These are phyloP conservation scores for Carpatolechia fugitivella DNA, from an alignment of 2,888 invertebrate genomes.

Conservation along the genomic window DNA sequence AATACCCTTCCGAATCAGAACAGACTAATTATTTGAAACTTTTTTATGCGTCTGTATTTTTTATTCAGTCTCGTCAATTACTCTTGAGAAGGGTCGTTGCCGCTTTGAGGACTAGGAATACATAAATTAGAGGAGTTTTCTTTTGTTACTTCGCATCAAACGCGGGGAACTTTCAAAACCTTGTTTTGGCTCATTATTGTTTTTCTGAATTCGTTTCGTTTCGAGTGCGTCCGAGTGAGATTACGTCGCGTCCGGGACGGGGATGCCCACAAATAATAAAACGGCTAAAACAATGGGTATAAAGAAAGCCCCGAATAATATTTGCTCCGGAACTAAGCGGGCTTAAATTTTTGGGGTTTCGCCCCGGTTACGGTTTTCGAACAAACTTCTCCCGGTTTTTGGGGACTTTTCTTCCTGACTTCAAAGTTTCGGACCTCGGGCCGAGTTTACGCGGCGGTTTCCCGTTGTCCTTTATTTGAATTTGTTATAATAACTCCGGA, in stretches of 20 bases:
- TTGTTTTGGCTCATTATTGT: slow-evolving; percentile 56
- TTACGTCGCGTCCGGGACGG: background rate
- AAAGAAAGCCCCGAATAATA: slow-evolving; percentile 69
- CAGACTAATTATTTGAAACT: slow-evolving; percentile 57
- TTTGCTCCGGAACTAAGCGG: slow-evolving; percentile 66
- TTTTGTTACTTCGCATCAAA: slow-evolving; percentile 61
- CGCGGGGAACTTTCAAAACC: slow-evolving; percentile 56
- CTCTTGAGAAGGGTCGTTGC: slow-evolving; percentile 50
- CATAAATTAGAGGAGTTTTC: slow-evolving; percentile 55
- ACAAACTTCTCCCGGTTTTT: slow-evolving; percentile 50
- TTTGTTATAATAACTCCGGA: slow-evolving; percentile 56
- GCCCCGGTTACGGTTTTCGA: slow-evolving; percentile 56
- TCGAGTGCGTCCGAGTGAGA: slow-evolving; percentile 1
- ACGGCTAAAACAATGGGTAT: slow-evolving; percentile 67
- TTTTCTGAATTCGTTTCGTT: slow-evolving; percentile 33
- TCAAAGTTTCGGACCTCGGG: slow-evolving; percentile 59
- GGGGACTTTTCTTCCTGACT: slow-evolving; percentile 68
- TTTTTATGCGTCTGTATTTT: slow-evolving; percentile 48
- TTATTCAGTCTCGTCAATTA: slow-evolving; percentile 57
- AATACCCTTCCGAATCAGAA: slow-evolving; percentile 17
- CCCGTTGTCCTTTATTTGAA: slow-evolving; percentile 58
- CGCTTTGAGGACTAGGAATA: slow-evolving; percentile 45
- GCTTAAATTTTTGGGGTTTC: slow-evolving; percentile 65
- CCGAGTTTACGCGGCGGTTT: slow-evolving; percentile 57
- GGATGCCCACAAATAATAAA: slow-evolving; percentile 58